Conservation (phyloP, 2,888 invertebrate species). For the Ischnura elegans region DNA sequence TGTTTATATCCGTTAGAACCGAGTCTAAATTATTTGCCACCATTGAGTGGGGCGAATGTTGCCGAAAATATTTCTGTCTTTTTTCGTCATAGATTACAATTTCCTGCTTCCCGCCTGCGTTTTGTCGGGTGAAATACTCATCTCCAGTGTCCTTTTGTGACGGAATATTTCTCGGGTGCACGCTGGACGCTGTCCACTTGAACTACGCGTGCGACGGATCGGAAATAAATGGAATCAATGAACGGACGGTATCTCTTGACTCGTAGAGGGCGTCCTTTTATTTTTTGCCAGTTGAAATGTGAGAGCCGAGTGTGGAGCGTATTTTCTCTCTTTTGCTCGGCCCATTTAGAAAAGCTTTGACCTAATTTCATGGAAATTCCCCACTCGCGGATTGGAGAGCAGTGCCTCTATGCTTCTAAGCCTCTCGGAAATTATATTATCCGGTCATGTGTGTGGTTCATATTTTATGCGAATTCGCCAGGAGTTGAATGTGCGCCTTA, state of each 20-base stretch:
- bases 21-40: neutral
- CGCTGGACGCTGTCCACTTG: neutral
- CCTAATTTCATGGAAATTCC: neutral
- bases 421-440: too few species aligned
- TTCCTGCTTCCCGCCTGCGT: neutral
- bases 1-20: neutral
- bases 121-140: neutral
- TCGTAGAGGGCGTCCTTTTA: neutral
- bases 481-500: too few species aligned
- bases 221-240: slow-evolving; percentile 23
- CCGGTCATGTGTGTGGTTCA: too few species aligned
- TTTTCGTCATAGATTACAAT: neutral
- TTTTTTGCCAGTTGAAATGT: neutral
- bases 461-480: too few species aligned
- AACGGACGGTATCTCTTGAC: neutral
- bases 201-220: neutral
- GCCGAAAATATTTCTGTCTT: neutral
- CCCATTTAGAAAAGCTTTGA: neutral
- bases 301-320: neutral
- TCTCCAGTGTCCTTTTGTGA: neutral
- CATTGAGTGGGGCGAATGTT: neutral
- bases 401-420: too few species aligned
- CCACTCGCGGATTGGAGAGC: neutral
- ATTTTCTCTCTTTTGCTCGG: neutral
- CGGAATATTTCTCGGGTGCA: neutral